Evolutionary conservation across 2,888 invertebrate genomes (phyloP), one percentile per base, ranked within the genome.

Genomic region (Deroplatys truncata): DNA sequence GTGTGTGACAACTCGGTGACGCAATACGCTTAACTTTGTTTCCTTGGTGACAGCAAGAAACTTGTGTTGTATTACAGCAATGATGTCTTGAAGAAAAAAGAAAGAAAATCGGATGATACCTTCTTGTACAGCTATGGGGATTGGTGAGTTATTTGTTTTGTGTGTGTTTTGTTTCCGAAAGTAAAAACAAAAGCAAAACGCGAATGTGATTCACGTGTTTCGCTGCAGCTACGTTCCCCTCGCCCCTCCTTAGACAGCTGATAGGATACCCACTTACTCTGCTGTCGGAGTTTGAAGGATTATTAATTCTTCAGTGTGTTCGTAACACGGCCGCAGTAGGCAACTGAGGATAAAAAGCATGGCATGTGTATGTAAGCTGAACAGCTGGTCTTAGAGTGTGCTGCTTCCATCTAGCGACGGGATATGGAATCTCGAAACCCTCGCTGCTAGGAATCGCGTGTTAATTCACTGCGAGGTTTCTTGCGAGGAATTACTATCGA

Each of bases 91-190:
- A 88, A 31, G 15, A 28, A 56, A 88, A 43, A 43, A 43, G 43
- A 43, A 43, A 43, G 43, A 43, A 72, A 16, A 72, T 72, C 90
- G 88, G 56, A 90, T 90, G 90, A 86, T 90, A 86, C 90, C 90
- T 29, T 84, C 90, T 28, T 90, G 88, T 28, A 84, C 90, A 15
- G 88, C 72, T 7, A 90, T 90, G 90, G 90, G 90, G 88, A 86
- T 90, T 43, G 90, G 90, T 90, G 86, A 90, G 90, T 84, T 72
- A 20, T 4, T 43, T 43, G 43, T 43, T 13, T 43, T 43, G 43
- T 43, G 7, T 20, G 56, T 72, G 56, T 72, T 72, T 72, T 72
- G 56, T 72, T 72, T 72, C 43, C 7, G 43, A 43, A 43, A 43
- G 43, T 43, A 43, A 43, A 43, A 43, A 43, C 43, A 43, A 43